Percentiles rank a stretch among this genome's conserved stretches.
Conservation (phyloP, 2,888 invertebrate genomes). For the Pseudanteris insignis region DNA sequence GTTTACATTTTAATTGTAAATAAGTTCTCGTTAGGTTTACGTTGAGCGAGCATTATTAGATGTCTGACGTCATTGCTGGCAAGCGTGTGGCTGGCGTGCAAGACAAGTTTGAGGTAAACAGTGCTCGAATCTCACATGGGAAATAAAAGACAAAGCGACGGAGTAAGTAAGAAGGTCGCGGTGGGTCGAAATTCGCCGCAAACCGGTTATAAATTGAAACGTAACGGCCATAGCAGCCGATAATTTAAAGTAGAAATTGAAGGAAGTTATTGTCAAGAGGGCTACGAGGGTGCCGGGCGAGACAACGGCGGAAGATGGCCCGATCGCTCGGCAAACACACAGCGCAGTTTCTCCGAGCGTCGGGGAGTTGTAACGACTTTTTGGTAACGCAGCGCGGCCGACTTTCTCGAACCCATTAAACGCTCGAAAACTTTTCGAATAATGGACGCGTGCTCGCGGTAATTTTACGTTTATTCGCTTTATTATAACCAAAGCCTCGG, state of each 20-base stretch:
- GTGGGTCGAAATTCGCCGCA: constrained; percentile 49
- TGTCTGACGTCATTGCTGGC: too few relatives aligned
- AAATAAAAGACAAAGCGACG: constrained; percentile 19
- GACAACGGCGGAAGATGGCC: constrained; percentile 43
- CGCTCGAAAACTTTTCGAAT: constrained; percentile 62
- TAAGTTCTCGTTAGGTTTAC: too few relatives aligned
- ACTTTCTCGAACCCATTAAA: too few relatives aligned
- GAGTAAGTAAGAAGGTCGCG: constrained; percentile 38
- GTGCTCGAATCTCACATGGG: constrained; percentile 1
- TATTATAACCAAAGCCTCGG: constrained; percentile 52
- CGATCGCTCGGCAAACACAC: constrained; percentile 43
- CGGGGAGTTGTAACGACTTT: too few relatives aligned
- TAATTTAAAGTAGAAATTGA: constrained; percentile 58
- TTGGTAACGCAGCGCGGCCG: too few relatives aligned
- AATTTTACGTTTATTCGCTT: constrained; percentile 57
- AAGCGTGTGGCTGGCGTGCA: neutral
- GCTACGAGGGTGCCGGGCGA: constrained; percentile 38
- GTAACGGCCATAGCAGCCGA: constrained; percentile 47
- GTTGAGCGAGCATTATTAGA: too few relatives aligned
- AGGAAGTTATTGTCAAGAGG: constrained; percentile 52
- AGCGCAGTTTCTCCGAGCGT: too few relatives aligned
- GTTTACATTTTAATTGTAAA: too few relatives aligned
- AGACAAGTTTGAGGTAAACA: constrained; percentile 11
- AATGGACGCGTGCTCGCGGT: constrained; percentile 56
- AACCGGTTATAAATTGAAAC: constrained; percentile 52